phyloP scores from a whole-genome alignment of 2,113 vertebrate genomes.

The Hirundichthys speculiger region DNA sequence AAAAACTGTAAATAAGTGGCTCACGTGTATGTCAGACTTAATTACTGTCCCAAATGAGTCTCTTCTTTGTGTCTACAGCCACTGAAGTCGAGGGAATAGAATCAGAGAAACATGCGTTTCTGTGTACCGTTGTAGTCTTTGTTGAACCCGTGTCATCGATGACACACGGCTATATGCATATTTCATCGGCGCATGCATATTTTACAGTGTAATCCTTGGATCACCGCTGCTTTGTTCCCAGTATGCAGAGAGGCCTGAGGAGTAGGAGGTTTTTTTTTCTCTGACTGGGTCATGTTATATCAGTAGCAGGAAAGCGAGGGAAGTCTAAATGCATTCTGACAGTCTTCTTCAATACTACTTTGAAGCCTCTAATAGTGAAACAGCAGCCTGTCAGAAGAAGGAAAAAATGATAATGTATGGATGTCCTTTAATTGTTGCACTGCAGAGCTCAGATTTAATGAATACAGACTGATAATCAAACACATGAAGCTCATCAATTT shows the following conservation, averaged over 20 bases:
- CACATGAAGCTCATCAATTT: no score
- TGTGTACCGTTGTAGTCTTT: conserved; percentile 54
- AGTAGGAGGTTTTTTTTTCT: conserved; percentile 47
- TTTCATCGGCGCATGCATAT: conserved; percentile 78
- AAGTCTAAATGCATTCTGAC: conserved; percentile 37
- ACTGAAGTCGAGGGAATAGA: conserved; percentile 72
- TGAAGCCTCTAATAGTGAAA: conserved; percentile 24
- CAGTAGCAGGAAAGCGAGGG: conserved; percentile 24
- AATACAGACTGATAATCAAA: no score
- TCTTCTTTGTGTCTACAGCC: conserved; percentile 71
- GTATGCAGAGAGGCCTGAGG: conserved; percentile 41
- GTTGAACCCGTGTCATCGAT: conserved; percentile 70
- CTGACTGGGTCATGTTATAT: conserved; percentile 44
- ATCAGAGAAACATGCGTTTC: conserved; percentile 55
- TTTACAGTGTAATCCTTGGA: conserved; percentile 74
- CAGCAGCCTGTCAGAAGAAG: background rate
- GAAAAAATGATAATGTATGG: background rate
- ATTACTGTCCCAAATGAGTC: conserved; percentile 73
- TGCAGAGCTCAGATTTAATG: no score
- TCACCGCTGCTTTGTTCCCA: conserved; percentile 70
- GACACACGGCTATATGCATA: conserved; percentile 76
- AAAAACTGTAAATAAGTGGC: conserved; percentile 71
- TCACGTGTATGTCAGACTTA: conserved; percentile 63
- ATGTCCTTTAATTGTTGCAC: background rate
- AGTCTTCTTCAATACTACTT: conserved; percentile 13